Base-by-base conservation (phyloP, 2,888 invertebrate species). In the Epinotia bilunana region DNA sequence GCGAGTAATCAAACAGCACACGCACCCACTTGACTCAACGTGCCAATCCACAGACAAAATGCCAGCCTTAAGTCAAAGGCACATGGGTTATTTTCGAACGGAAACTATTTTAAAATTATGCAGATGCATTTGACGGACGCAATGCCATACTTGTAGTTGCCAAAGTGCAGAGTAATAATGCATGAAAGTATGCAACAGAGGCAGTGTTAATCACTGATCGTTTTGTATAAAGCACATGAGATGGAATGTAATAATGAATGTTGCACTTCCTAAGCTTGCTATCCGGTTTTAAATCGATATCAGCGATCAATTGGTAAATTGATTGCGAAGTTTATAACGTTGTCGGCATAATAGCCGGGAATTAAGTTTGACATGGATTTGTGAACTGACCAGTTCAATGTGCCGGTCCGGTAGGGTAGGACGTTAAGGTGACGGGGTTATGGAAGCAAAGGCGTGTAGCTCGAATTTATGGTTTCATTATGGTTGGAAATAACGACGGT, bases 1-100 rank as follows among this genome's bases (percentile, higher is more conserved):
- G 88, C 92, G 89, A 83, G 83, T 88, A 91, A 91, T 90, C 87
- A 85, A 86, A 90, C 86, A 87, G 61, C 18, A 64, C 74, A 70
- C 74, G 70, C 74, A 63, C 74, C 61, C 73, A 65, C 74, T 65
- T 71, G 75, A 78, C 76, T 79, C 78, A 79, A 77, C 80, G 46
- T 79, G 74, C 81, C 62, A 49, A n/a, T 53, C 49, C 4, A 28
- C 9, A 6, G 13, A 23, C 57, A 58, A 49, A 53, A n/a, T 46
- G 6, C 39, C 71, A 18, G 73, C 78, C 53, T 77, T 83, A 84
- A 63, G 0, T 0, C 18, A 57, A 77, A 0, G 3, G 0, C 0
- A 23, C 75, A 83, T 67, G 68, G 81, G 80, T 65, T 46, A 77
- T 46, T 76, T 69, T 80, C 1, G n/a, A 43, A 4, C 72, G 69